Conservation (phyloP, 2,888 invertebrate species). For the Dinocampus coccinellae region DNA sequence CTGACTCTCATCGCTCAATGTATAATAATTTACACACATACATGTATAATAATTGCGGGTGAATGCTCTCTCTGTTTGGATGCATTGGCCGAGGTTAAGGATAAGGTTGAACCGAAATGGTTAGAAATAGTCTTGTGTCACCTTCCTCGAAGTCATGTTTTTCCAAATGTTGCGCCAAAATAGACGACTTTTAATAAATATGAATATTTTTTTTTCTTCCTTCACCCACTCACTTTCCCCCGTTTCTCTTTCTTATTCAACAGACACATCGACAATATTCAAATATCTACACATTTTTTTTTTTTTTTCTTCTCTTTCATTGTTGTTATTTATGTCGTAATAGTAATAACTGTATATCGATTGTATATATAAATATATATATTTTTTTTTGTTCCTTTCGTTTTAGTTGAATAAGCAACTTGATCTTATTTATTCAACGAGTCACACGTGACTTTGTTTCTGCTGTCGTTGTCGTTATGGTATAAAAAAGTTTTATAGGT, state of each 20-base stretch:
- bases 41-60: conserved; percentile 16
- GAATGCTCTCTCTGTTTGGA: conserved; percentile 32
- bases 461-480: neutral
- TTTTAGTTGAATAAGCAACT: neutral
- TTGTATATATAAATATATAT: too few species aligned
- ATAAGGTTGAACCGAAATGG: conserved; percentile 38
- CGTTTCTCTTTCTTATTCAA: neutral
- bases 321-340: too few species aligned
- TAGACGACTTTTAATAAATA: conserved; percentile 24
- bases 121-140: conserved; percentile 21
- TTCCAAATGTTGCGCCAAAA: conserved; percentile 19
- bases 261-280: too few species aligned
- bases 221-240: neutral
- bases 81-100: conserved; percentile 41
- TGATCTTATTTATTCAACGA: neutral
- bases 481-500: neutral
- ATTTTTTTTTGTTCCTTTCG: too few species aligned
- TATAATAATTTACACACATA: neutral
- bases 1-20: neutral
- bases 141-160: conserved; percentile 12
- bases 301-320: too few species aligned
- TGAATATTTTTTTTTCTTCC: conserved; percentile 5
- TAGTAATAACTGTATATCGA: too few species aligned
- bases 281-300: too few species aligned
- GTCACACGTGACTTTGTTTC: neutral